Conservation (phyloP, 2,888 invertebrate genomes). For the Caenorhabditis doughertyi region DNA sequence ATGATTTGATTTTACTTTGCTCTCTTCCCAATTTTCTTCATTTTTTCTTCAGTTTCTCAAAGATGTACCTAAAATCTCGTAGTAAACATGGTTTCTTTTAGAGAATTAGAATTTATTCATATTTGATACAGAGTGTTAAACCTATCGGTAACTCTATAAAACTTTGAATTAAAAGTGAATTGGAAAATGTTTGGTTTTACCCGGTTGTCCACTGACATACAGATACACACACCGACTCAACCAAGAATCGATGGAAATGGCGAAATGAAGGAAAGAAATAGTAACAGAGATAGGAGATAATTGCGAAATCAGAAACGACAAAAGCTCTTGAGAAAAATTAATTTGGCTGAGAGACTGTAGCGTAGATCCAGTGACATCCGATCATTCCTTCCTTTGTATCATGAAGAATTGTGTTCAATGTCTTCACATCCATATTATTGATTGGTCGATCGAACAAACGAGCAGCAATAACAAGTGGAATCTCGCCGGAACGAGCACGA, state of each 20-base stretch:
- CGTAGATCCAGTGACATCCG: constrained; percentile 82
- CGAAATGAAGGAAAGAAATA: constrained; percentile 33
- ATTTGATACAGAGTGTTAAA: constrained; percentile 42
- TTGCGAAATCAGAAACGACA: neutral
- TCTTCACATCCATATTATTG: constrained; percentile 79
- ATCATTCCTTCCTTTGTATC: constrained; percentile 81
- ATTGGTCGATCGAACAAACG: constrained; percentile 81
- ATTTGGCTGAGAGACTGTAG: constrained; percentile 77
- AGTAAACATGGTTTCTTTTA: neutral
- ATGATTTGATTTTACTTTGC: neutral
- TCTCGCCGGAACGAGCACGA: constrained; percentile 80
- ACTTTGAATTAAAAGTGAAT: constrained; percentile 20
- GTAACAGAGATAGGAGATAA: neutral
- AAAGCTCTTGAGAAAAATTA: constrained; percentile 15
- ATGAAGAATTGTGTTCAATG: constrained; percentile 81
- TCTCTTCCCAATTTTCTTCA: neutral
- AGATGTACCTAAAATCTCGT: constrained; percentile 14
- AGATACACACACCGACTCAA: constrained; percentile 65
- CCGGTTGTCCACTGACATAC: constrained; percentile 68
- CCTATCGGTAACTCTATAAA: constrained; percentile 16
- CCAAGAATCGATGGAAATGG: constrained; percentile 53
- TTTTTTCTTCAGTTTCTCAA: no score
- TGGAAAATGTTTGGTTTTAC: constrained; percentile 57
- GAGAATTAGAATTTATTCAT: constrained; percentile 6
- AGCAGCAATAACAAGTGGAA: constrained; percentile 81